These are phyloP conservation scores for Actenoides hombroni DNA, from an alignment of 2,113 vertebrate species.

Conservation along the genomic window DNA sequence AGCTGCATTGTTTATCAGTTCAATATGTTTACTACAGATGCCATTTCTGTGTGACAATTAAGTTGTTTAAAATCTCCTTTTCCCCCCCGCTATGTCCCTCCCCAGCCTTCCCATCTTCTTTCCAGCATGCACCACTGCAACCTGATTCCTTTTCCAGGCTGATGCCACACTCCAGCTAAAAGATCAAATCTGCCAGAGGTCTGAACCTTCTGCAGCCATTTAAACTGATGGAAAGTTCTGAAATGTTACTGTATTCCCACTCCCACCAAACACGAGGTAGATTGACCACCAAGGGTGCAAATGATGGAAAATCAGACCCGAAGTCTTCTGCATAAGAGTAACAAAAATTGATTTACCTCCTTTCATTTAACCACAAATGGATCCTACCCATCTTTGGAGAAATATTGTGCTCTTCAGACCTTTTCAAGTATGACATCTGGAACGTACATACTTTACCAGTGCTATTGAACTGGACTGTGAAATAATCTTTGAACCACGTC, in stretches of 20 bases:
- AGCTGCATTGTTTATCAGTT: conserved; percentile 65
- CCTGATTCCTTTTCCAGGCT: neutral
- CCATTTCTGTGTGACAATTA: conserved; percentile 61
- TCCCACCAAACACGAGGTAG: neutral
- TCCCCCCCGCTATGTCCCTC: conserved; percentile 9
- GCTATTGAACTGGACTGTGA: conserved; percentile 21
- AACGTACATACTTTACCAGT: neutral
- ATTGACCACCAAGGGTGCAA: neutral
- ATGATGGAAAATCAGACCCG: neutral
- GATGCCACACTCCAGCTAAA: neutral
- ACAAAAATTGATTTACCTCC: conserved; percentile 8
- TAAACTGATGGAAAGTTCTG: neutral
- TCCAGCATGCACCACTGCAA: neutral
- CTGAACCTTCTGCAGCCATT: neutral
- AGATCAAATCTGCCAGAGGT: neutral
- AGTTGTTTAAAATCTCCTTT: conserved; percentile 41
- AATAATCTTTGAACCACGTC: conserved; percentile 32
- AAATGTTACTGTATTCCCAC: neutral
- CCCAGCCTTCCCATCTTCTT: neutral
- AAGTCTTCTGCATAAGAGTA: neutral
- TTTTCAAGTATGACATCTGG: conserved; percentile 36
- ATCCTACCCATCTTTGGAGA: conserved; percentile 20
- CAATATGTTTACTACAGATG: conserved; percentile 71
- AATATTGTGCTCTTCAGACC: conserved; percentile 45
- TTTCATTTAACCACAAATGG: conserved; percentile 8